These are phyloP conservation scores for Arge pagana DNA, from an alignment of 2,888 invertebrate genomes.

Conservation along the genomic window DNA sequence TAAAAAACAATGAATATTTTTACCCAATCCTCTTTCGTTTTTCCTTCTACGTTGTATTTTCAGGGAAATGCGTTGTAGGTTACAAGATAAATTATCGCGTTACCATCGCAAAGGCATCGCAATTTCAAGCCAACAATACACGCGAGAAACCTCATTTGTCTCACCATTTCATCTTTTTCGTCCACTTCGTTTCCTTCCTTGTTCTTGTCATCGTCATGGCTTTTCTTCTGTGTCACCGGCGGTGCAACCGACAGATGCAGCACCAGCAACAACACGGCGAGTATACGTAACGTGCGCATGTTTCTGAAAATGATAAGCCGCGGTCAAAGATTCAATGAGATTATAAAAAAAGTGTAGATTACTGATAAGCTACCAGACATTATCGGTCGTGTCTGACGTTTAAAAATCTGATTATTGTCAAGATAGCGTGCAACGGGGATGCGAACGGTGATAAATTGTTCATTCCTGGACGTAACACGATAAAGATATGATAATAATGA, in stretches of 20 bases:
- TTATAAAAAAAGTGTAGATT: too few species aligned
- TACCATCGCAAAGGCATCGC: too few species aligned
- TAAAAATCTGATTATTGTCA: too few species aligned
- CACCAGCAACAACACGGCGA: conserved; percentile 15
- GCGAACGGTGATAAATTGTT: too few species aligned
- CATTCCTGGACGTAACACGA: too few species aligned
- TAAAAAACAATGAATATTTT: not conserved
- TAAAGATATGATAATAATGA: too few species aligned
- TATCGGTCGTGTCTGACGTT: too few species aligned
- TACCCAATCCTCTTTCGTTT: not conserved
- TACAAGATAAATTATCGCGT: not conserved
- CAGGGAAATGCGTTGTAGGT: not conserved
- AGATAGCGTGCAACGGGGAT: too few species aligned
- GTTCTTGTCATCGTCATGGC: conserved; percentile 39
- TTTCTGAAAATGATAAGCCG: not conserved
- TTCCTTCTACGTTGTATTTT: not conserved
- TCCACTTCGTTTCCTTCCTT: conserved; percentile 40
- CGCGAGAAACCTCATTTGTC: too few species aligned
- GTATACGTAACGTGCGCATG: conserved; percentile 20
- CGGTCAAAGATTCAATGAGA: not conserved
- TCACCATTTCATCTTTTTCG: conserved; percentile 34
- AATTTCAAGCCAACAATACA: too few species aligned
- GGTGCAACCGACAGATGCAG: conserved; percentile 57
- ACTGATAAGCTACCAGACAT: too few species aligned
- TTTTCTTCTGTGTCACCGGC: conserved; percentile 56